Evolutionary conservation across 2,113 vertebrate genomes (phyloP), one percentile per base, ranked within the genome.

Genomic region (Trichomycterus rosablanca): DNA sequence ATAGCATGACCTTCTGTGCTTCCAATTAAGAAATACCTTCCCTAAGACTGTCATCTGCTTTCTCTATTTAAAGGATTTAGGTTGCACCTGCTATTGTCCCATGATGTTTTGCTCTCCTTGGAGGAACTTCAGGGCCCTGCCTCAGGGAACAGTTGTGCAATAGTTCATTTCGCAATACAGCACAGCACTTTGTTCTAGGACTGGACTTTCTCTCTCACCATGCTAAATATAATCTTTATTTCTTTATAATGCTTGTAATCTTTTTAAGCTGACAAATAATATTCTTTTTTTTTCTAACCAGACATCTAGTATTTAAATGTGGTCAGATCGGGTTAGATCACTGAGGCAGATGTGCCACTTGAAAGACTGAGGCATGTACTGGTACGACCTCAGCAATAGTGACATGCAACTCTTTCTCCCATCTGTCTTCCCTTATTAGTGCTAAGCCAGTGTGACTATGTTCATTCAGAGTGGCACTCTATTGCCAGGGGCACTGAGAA

Each of bases 21-120:
- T 57, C 48, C 61, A 62, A 73, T 69, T 66, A 58, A 66, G 54
- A 66, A 62, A 69, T 46, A 65, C 40, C 45, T 67, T 51, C 66
- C 51, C 45, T 59, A 61, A 44, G 45, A 49, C 69, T 49, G 34
- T 62, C 73, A 75, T 61, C 73, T 75, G 69, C 63, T 45, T 65
- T 44, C 35, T 57, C 63, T 66, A 68, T 66, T 75, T 62, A 59
- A 72, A 59, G 66, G 62, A 72, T 72, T 72, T 69, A 48, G 19
- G 22, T 58, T 65, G 62, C 73, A 75, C 63, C 69, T 72, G 73
- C 59, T 66, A 53, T 63, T 65, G 46, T 65, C 69, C 68, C 55
- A 50, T 69, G 73, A 62, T 52, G 26, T 61, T 55, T 68, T 5
- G 8, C 26, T 67, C 34, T 44, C 40, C 42, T 53, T 23, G 57